Evolutionary conservation across 2,797 vertebrate species (phyloP).

Genomic region (Eulemur coronatus): DNA sequence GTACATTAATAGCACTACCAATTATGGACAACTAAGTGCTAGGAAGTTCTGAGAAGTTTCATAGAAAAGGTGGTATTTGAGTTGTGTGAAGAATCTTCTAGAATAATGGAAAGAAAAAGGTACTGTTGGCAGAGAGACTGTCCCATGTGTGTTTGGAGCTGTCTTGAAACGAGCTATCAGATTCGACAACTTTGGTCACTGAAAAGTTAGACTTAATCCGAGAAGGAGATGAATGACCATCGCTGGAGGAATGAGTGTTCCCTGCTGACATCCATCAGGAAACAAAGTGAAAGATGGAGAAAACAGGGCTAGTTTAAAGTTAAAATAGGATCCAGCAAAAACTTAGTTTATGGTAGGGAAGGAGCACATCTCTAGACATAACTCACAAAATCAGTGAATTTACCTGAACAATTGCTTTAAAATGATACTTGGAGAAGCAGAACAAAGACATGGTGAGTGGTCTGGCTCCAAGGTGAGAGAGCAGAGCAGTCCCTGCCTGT

Average conservation of each 20-base stretch:
- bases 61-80: background rate
- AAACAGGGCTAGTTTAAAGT: background rate
- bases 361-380: background rate
- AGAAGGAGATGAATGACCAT: background rate
- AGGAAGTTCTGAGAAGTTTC: background rate
- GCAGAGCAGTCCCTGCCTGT: fast-evolving
- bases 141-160: background rate
- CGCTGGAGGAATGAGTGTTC: background rate
- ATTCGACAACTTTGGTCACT: background rate
- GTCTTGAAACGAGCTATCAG: background rate
- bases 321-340: background rate
- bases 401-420: background rate
- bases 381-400: background rate
- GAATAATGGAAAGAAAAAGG: background rate
- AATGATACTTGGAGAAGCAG: background rate
- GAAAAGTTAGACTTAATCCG: background rate
- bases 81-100: background rate
- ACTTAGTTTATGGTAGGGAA: background rate
- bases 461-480: background rate
- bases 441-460: fast-evolving
- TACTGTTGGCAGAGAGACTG: background rate
- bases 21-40: background rate
- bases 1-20: background rate
- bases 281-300: background rate
- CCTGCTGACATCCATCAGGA: background rate